A percentile compares a stretch with the other conserved stretches of the same genome.
phyloP scores from a whole-genome alignment of 2,888 invertebrate genomes.

The Cerceris ruficornis region DNA sequence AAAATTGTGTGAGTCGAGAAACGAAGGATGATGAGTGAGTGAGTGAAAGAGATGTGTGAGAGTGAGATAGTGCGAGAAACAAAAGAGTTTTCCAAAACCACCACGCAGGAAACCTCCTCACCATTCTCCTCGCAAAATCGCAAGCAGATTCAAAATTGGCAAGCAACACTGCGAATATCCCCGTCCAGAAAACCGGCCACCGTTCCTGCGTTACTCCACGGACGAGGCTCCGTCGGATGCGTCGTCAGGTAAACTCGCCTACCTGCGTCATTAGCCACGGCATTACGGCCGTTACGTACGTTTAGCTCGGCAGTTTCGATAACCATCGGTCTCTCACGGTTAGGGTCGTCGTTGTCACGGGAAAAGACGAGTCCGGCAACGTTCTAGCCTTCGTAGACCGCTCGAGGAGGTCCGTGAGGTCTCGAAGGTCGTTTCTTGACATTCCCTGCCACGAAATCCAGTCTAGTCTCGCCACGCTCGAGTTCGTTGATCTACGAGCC shows the following conservation, averaged over 20 bases:
- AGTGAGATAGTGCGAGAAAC: too few species aligned
- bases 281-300: conserved; percentile 44
- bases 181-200: too few species aligned
- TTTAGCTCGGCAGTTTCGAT: conserved; percentile 57
- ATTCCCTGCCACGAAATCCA: conserved; percentile 53
- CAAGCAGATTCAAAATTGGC: too few species aligned
- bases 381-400: conserved; percentile 22
- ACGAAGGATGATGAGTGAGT: too few species aligned
- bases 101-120: too few species aligned
- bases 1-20: too few species aligned
- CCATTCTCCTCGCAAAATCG: too few species aligned
- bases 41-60: too few species aligned
- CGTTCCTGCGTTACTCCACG: too few species aligned
- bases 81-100: too few species aligned
- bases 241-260: not conserved
- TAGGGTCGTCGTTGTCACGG: conserved; percentile 40
- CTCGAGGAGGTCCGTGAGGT: conserved; percentile 39
- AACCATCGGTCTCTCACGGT: conserved; percentile 61
- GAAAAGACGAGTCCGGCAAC: conserved; percentile 35
- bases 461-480: conserved; percentile 30
- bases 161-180: too few species aligned
- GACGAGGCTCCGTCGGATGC: not conserved
- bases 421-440: conserved; percentile 72
- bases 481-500: conserved; percentile 57
- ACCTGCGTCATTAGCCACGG: conserved; percentile 25